Evolutionary conservation across 2,888 invertebrate genomes (phyloP).

Genomic region (Euplagia quadripunctaria): DNA sequence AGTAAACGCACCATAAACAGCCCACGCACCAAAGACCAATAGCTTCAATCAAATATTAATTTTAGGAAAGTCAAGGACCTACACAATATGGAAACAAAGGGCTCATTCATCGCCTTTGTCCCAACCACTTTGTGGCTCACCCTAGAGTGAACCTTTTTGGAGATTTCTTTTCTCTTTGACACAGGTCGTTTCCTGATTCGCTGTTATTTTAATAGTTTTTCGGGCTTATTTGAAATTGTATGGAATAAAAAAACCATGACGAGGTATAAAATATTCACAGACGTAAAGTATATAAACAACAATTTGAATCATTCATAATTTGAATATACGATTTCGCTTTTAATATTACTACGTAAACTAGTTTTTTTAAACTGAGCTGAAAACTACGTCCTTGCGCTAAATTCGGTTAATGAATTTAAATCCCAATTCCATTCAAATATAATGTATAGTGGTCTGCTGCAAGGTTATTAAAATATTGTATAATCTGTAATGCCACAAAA

Average conservation of each 20-base stretch:
- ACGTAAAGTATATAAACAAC: not conserved
- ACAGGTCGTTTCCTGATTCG: slow-evolving; percentile 50
- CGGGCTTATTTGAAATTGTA: slow-evolving; percentile 23
- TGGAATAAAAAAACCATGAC: not conserved
- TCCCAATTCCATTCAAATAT: no score
- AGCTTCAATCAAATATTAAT: slow-evolving; percentile 74
- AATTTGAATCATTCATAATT: not conserved
- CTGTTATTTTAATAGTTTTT: slow-evolving; percentile 66
- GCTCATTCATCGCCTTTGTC: slow-evolving; percentile 63
- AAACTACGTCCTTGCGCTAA: not conserved
- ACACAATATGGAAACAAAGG: slow-evolving; percentile 72
- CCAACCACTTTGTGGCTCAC: slow-evolving; percentile 59
- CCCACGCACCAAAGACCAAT: slow-evolving; percentile 42
- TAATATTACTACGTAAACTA: not conserved
- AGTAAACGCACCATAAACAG: not conserved
- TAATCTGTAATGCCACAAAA: no score
- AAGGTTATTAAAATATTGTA: no score
- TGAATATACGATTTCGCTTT: not conserved
- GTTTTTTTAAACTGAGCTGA: not conserved
- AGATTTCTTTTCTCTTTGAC: slow-evolving; percentile 67
- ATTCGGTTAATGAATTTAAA: not conserved
- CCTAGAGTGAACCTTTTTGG: slow-evolving; percentile 67
- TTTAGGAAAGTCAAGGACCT: slow-evolving; percentile 58
- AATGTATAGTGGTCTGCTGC: no score
- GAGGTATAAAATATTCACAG: not conserved